Evolutionary conservation across 2,113 vertebrate genomes (phyloP), one percentile per base, ranked within the genome.

Genomic region (Pseudorasbora parva): DNA sequence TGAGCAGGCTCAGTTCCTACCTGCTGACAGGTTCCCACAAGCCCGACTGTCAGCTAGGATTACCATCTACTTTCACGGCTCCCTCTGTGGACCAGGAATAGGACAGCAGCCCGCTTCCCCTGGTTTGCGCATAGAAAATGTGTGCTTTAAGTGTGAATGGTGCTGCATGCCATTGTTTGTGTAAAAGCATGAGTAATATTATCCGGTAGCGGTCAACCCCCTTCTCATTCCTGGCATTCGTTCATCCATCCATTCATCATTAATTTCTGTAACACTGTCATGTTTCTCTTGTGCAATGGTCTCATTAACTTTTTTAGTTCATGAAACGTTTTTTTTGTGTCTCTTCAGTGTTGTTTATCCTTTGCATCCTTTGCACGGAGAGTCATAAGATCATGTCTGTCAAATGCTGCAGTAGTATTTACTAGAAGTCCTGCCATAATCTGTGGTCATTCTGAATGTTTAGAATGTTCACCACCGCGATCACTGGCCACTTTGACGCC

Each of bases 11-110:
- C 72, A 0, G 2, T 73, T 87, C 82, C 47, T n/a, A 89, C 88
- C 87, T 72, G 62, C 84, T 84, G 88, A 91, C 91, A 91, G 86
- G 93, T 92, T 91, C 86, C 84, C 86, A 92, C 93, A 84, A 66
- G 85, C 84, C 83, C 25, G 83, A 27, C 57, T 60, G 64, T 62
- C 47, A 51, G 83, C 57, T 77, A 78, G 56, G 71, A 81, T 69
- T 54, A 14, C 11, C 15, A n/a, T 81, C 72, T 33, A 68, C 56
- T 72, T 77, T 73, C 75, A 19, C 43, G 19, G 62, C 85, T 78
- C 77, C 71, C 81, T 83, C 82, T 85, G 41, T 25, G 56, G 85
- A 57, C 62, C 8, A 51, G 45, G 69, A 85, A 62, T 45, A 64
- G 54, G 27, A 81, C 12, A 68, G n/a, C 72, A 79, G 60, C 10